Percentiles rank a stretch among this genome's conserved stretches.
Conservation (phyloP, 2,888 invertebrate genomes). For the Parascotia fuliginaria region DNA sequence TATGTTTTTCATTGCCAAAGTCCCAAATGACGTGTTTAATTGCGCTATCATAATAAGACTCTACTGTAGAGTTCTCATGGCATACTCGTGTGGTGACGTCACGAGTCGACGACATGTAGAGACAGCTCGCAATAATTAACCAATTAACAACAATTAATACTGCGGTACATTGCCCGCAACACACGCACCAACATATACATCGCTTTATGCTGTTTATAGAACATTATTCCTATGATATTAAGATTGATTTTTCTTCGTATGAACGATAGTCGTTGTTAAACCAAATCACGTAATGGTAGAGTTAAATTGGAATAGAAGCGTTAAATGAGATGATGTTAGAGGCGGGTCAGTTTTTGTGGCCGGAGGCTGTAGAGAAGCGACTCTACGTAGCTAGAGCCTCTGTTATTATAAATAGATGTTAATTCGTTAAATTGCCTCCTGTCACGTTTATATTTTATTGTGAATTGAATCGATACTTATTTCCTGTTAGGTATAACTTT, state of each 20-base stretch:
- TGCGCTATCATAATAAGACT: neutral
- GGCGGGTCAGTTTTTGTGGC: slow-evolving; percentile 40
- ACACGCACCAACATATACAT: neutral
- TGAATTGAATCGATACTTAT: neutral
- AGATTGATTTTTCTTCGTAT: slow-evolving; percentile 7
- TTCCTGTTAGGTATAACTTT: neutral
- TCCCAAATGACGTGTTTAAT: neutral
- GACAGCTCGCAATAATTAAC: slow-evolving; percentile 66
- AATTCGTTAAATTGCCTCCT: slow-evolving; percentile 15
- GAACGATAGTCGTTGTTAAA: slow-evolving; percentile 16
- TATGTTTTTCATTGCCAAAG: neutral
- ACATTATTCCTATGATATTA: slow-evolving; percentile 3
- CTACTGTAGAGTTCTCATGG: slow-evolving; percentile 10
- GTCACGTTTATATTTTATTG: slow-evolving; percentile 17
- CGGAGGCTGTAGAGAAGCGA: slow-evolving; percentile 27
- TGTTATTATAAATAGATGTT: slow-evolving; percentile 23
- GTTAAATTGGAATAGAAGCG: slow-evolving; percentile 64
- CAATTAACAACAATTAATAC: slow-evolving; percentile 72
- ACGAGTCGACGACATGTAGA: slow-evolving; percentile 18
- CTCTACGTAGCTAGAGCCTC: slow-evolving; percentile 7
- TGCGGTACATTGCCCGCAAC: slow-evolving; percentile 32
- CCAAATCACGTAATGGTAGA: slow-evolving; percentile 60
- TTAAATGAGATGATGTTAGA: slow-evolving; percentile 62
- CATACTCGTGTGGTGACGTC: slow-evolving; percentile 28
- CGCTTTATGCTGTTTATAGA: neutral